Conservation (phyloP, 2,797 vertebrate genomes). For the Tokudaia muenninki region DNA sequence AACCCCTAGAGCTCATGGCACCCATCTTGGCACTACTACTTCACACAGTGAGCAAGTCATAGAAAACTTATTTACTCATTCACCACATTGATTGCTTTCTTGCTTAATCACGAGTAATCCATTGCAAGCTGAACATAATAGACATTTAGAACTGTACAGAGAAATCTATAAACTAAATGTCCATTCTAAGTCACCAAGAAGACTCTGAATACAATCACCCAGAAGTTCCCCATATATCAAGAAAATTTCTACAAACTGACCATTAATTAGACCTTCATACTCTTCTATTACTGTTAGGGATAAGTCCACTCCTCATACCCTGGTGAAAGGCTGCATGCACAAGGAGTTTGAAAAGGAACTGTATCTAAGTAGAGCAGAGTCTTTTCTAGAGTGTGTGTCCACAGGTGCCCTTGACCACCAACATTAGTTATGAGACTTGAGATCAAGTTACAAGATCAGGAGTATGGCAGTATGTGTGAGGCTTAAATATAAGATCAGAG, state of each 20-base stretch:
- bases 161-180: not conserved
- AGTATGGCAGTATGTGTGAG: not conserved
- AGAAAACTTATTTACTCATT: constrained; percentile 35
- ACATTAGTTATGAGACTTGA: not conserved
- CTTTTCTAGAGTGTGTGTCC: too few relatives aligned
- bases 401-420: not conserved
- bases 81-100: constrained; percentile 39
- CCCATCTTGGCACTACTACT: not conserved
- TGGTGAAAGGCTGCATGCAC: not conserved
- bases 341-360: not conserved
- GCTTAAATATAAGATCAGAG: not conserved
- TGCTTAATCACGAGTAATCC: constrained; percentile 6
- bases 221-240: not conserved
- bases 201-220: not conserved
- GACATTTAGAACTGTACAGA: constrained; percentile 2
- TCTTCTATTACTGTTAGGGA: not conserved
- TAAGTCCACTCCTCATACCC: too few relatives aligned
- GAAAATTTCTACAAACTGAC: not conserved
- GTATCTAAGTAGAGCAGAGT: not conserved
- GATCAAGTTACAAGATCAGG: not conserved
- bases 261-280: not conserved
- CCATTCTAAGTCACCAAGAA: not conserved
- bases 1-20: not conserved
- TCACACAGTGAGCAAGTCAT: not conserved
- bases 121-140: not conserved